A percentile compares a stretch with the other conserved stretches of the same genome.
These are phyloP conservation scores for Melieria crassipennis DNA, from an alignment of 2,888 invertebrate genomes.

Conservation along the genomic window DNA sequence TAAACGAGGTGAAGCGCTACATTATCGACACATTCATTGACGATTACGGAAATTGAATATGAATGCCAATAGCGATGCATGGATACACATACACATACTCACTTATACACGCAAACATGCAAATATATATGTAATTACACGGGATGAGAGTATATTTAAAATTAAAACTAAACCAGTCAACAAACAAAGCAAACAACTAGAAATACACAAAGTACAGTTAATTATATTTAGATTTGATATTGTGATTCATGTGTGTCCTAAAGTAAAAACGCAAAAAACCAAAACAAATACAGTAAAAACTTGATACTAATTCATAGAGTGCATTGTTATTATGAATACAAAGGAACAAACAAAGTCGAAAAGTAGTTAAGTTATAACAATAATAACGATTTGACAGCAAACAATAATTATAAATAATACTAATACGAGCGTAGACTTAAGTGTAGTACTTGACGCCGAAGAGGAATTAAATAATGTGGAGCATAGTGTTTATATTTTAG, in stretches of 20 bases:
- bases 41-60: slow-evolving; percentile 61
- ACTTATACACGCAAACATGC: slow-evolving; percentile 35
- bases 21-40: slow-evolving; percentile 66
- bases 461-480: no score
- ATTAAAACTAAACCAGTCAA: slow-evolving; percentile 8
- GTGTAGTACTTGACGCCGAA: no score
- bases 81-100: slow-evolving; percentile 20
- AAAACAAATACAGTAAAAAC: not conserved
- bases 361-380: not conserved
- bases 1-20: slow-evolving; percentile 65
- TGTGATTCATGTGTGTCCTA: slow-evolving; percentile 39
- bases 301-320: no score
- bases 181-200: slow-evolving; percentile 1
- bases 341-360: not conserved
- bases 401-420: slow-evolving; percentile 53
- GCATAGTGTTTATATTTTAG: no score
- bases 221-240: slow-evolving; percentile 32
- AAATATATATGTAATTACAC: slow-evolving; percentile 26
- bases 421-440: no score
- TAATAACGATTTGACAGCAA: slow-evolving; percentile 53
- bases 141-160: slow-evolving; percentile 26
- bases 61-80: slow-evolving; percentile 7
- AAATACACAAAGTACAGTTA: not conserved
- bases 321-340: no score
- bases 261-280: slow-evolving; percentile 1